phyloP scores from a whole-genome alignment of 2,113 vertebrate genomes.

The Strix aluco region DNA sequence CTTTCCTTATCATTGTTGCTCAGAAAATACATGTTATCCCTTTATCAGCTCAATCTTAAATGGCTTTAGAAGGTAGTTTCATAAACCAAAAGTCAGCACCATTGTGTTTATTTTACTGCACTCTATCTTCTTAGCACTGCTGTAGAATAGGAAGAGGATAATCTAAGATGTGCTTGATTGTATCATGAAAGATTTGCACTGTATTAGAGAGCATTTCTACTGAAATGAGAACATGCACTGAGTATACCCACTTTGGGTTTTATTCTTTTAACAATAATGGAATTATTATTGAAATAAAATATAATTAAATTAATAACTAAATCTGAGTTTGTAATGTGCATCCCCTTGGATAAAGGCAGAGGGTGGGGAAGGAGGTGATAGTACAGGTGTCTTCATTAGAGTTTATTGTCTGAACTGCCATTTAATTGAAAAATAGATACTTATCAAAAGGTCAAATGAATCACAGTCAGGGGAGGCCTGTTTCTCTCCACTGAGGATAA shows the following conservation, averaged over 20 bases:
- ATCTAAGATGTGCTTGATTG: conserved; percentile 28
- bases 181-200: conserved; percentile 16
- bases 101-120: background rate
- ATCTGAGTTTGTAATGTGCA: background rate
- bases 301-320: background rate
- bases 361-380: background rate
- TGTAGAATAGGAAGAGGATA: background rate
- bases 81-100: background rate
- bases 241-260: background rate
- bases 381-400: background rate
- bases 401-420: background rate
- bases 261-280: background rate
- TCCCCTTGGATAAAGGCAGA: background rate
- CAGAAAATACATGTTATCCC: background rate
- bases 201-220: background rate
- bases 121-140: background rate
- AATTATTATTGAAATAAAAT: background rate
- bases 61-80: background rate
- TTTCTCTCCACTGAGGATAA: background rate
- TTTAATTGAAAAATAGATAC: background rate
- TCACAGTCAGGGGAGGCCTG: background rate
- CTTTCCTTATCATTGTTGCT: background rate
- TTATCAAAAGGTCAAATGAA: background rate
- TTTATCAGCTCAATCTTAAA: background rate
- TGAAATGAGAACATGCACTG: background rate